These are phyloP conservation scores for Eospalax fontanierii DNA, from an alignment of 2,797 vertebrate genomes.

Conservation along the genomic window DNA sequence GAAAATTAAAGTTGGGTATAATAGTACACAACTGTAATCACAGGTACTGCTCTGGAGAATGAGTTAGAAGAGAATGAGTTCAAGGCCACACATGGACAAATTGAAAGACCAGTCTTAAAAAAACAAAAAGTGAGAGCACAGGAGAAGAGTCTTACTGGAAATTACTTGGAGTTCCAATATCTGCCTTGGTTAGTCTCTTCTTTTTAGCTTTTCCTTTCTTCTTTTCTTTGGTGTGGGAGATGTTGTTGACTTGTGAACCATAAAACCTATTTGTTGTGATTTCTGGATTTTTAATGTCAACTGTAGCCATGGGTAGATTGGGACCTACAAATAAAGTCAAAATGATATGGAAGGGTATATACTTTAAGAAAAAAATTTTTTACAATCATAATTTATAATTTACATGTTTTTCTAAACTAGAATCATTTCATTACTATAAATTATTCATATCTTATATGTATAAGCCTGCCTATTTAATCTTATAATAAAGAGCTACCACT, in stretches of 20 bases:
- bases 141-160: conserved; percentile 94
- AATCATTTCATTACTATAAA: conserved; percentile 9
- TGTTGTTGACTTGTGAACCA: conserved; percentile 96
- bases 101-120: not conserved
- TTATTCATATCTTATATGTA: conserved; percentile 34
- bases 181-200: conserved; percentile 98
- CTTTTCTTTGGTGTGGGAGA: conserved; percentile 96
- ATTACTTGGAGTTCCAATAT: conserved; percentile 99
- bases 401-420: conserved; percentile 36
- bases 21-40: not conserved
- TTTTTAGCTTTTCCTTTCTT: conserved; percentile 97
- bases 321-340: conserved; percentile 91
- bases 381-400: conserved; percentile 25
- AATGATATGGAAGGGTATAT: conserved; percentile 28
- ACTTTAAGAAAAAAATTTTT: conserved; percentile 47
- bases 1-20: not conserved
- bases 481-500: not conserved
- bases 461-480: conserved; percentile 11
- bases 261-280: conserved; percentile 97
- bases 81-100: not conserved
- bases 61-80: not conserved
- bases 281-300: conserved; percentile 99
- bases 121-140: conserved; percentile 12
- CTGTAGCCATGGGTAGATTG: conserved; percentile 96
- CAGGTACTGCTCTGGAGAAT: not conserved